phyloP scores from a whole-genome alignment of 2,888 invertebrate genomes.

The Melanostoma scalare region DNA sequence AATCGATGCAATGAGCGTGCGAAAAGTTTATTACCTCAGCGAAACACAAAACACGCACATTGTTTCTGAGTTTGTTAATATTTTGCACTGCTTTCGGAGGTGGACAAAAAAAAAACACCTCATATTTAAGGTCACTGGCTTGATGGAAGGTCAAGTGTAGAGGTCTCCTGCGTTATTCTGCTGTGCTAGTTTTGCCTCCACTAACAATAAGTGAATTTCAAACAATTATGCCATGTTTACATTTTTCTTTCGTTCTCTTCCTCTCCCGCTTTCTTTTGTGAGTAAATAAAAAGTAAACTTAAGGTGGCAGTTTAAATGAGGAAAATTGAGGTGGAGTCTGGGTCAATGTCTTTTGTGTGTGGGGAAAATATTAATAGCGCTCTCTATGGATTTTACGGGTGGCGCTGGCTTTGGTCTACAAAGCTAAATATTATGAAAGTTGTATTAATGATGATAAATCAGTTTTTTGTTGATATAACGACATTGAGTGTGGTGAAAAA shows the following conservation, averaged over 20 bases:
- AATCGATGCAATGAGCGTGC: too few relatives aligned
- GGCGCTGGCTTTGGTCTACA: too few relatives aligned
- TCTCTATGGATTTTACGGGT: too few relatives aligned
- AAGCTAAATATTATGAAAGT: too few relatives aligned
- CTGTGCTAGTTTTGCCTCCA: background rate
- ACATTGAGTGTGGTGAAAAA: too few relatives aligned
- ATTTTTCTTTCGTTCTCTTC: background rate
- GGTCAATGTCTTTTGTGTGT: background rate
- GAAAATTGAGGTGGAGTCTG: constrained; percentile 7
- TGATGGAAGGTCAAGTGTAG: constrained; percentile 5
- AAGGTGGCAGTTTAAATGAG: background rate
- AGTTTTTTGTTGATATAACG: too few relatives aligned
- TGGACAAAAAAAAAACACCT: too few relatives aligned
- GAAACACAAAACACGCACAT: too few relatives aligned
- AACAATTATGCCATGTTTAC: constrained; percentile 21
- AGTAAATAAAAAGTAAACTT: constrained; percentile 5
- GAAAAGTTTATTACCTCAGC: too few relatives aligned
- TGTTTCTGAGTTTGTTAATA: background rate
- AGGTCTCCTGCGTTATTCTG: constrained; percentile 12
- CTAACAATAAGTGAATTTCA: background rate
- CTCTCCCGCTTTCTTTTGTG: background rate
- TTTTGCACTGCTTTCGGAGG: constrained; percentile 1
- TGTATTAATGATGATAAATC: too few relatives aligned
- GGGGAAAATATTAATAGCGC: too few relatives aligned
- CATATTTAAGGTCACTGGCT: constrained; percentile 11